Percentiles rank a stretch among this genome's conserved stretches.
Evolutionary conservation across 2,888 invertebrate species (phyloP).

Genomic region (Cremastobaeus sp.): DNA sequence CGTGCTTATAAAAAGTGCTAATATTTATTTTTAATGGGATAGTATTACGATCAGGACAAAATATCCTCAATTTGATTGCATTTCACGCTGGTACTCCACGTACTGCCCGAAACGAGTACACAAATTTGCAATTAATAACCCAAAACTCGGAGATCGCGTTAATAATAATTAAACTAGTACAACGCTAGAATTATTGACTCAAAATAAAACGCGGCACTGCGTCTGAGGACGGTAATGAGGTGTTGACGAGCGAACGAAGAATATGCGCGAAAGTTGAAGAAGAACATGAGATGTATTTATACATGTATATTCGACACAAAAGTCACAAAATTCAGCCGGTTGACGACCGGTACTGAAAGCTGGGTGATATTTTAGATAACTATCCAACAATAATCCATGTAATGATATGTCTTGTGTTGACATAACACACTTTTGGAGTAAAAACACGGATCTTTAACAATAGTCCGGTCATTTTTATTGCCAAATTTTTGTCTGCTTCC

Average conservation of each 20-base stretch:
- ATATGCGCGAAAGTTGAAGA: conserved; percentile 21
- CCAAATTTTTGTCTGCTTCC: too few species aligned
- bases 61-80: too few species aligned
- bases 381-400: conserved; percentile 4
- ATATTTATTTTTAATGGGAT: conserved; percentile 36
- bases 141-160: background rate
- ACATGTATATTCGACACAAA: conserved; percentile 15
- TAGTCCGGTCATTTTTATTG: too few species aligned
- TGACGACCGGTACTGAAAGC: conserved; percentile 24
- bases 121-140: background rate
- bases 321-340: conserved; percentile 25
- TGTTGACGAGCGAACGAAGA: conserved; percentile 22
- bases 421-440: too few species aligned
- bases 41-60: conserved; percentile 12
- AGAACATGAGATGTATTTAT: conserved; percentile 35
- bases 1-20: conserved; percentile 25
- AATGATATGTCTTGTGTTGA: background rate
- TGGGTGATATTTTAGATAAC: conserved; percentile 13
- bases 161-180: conserved; percentile 2
- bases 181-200: conserved; percentile 13
- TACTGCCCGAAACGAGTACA: too few species aligned
- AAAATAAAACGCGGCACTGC: conserved; percentile 21
- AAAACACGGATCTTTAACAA: too few species aligned
- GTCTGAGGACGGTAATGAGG: conserved; percentile 26
- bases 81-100: too few species aligned